Evolutionary conservation across 1,140 invertebrate species (phyloP).

Genomic region (Paraescarpia echinospica): DNA sequence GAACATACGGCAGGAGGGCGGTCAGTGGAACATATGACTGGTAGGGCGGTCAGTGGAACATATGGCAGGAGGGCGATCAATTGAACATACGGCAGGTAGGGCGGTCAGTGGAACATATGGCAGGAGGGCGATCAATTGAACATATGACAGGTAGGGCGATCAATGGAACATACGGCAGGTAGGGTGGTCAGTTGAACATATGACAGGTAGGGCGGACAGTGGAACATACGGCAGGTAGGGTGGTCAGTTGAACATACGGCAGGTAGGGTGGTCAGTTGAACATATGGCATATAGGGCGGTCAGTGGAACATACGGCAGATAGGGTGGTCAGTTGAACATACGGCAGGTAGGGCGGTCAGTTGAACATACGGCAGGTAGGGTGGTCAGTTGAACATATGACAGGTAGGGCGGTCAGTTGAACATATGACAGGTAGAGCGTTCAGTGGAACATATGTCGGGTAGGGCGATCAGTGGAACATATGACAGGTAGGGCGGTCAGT

Average conservation of each 20-base stretch:
- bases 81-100: neutral
- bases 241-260: neutral
- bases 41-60: neutral
- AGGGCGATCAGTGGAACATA: neutral
- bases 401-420: neutral
- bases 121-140: neutral
- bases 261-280: neutral
- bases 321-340: neutral
- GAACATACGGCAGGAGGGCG: slow-evolving; percentile 58
- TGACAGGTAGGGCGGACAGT: neutral
- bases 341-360: neutral
- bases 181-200: neutral
- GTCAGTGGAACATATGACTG: neutral
- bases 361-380: neutral
- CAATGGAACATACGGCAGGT: slow-evolving; percentile 95
- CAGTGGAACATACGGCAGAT: slow-evolving; percentile 91
- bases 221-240: neutral
- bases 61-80: neutral
- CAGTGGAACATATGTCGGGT: neutral
- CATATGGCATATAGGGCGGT: neutral
- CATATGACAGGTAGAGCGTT: neutral
- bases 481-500: neutral
- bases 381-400: neutral
- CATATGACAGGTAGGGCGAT: slow-evolving; percentile 85
- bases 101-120: neutral